Conservation (phyloP, 1,140 invertebrate species). For the Bombus confusus region DNA sequence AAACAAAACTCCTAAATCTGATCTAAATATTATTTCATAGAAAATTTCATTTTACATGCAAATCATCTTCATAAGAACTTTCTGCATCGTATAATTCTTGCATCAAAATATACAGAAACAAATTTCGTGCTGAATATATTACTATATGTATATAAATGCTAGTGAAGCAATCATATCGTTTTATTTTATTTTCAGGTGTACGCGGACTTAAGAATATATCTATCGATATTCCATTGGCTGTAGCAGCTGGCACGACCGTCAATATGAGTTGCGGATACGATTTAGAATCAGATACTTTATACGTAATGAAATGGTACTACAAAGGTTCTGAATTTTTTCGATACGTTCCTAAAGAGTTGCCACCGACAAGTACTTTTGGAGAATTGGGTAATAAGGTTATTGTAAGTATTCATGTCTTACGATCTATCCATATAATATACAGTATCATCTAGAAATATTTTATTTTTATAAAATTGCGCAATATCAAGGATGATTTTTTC, state of each 20-base stretch:
- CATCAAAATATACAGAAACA: background rate
- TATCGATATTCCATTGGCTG: slow-evolving; percentile 80
- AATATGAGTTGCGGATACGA: slow-evolving; percentile 81
- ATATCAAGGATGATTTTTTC: background rate
- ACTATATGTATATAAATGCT: background rate
- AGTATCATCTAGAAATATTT: background rate
- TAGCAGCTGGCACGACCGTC: slow-evolving; percentile 80
- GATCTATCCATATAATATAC: background rate
- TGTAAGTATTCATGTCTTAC: slow-evolving; percentile 83
- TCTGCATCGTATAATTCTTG: background rate
- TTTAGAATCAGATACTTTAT: slow-evolving; percentile 84
- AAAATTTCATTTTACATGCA: background rate
- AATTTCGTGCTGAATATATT: background rate
- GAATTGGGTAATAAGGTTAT: slow-evolving; percentile 85
- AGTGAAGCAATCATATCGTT: background rate
- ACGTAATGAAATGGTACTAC: slow-evolving; percentile 94
- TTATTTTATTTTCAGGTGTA: slow-evolving; percentile 71
- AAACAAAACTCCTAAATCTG: background rate
- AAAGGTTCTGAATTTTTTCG: slow-evolving; percentile 90
- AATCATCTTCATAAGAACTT: background rate
- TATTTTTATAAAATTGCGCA: background rate
- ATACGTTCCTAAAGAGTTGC: slow-evolving; percentile 88
- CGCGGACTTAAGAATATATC: slow-evolving; percentile 78
- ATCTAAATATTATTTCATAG: background rate
- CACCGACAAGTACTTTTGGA: slow-evolving; percentile 87